These are phyloP conservation scores for Hirtodrosophila alboralis DNA, from an alignment of 2,888 invertebrate species.

Conservation along the genomic window DNA sequence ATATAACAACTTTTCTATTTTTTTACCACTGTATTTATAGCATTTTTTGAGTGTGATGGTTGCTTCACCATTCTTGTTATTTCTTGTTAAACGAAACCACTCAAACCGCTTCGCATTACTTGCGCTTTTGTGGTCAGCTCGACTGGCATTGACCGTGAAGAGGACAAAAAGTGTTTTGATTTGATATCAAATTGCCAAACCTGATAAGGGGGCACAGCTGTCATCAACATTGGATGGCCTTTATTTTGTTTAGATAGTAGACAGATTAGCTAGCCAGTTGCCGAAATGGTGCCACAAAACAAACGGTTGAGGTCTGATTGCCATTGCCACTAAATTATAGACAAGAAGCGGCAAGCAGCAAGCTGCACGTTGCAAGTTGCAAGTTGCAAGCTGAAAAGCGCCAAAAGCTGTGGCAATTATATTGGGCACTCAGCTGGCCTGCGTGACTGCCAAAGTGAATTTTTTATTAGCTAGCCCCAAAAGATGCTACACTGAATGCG, in stretches of 20 bases:
- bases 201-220: background rate
- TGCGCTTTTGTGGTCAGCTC: constrained; percentile 60
- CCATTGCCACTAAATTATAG: constrained; percentile 62
- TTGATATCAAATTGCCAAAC: constrained; percentile 35
- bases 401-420: constrained; percentile 54
- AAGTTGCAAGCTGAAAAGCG: constrained; percentile 7
- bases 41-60: no score
- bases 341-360: constrained; percentile 23
- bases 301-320: constrained; percentile 77
- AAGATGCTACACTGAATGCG: constrained; percentile 43
- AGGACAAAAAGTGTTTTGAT: constrained; percentile 41
- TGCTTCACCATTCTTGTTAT: no score
- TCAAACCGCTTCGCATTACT: constrained; percentile 62
- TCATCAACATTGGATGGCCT: constrained; percentile 41
- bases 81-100: constrained; percentile 56
- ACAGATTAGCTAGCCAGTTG: constrained; percentile 30
- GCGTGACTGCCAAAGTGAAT: constrained; percentile 65
- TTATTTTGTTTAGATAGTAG: constrained; percentile 36
- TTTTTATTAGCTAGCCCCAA: constrained; percentile 68
- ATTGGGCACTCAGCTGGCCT: constrained; percentile 42
- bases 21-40: no score
- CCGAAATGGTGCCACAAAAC: constrained; percentile 58
- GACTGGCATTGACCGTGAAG: constrained; percentile 55
- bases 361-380: background rate
- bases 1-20: no score